Percentiles rank a stretch among this genome's conserved stretches.
These are phyloP conservation scores for Hydroisotoma schaefferi DNA, from an alignment of 2,888 invertebrate species.

Conservation along the genomic window DNA sequence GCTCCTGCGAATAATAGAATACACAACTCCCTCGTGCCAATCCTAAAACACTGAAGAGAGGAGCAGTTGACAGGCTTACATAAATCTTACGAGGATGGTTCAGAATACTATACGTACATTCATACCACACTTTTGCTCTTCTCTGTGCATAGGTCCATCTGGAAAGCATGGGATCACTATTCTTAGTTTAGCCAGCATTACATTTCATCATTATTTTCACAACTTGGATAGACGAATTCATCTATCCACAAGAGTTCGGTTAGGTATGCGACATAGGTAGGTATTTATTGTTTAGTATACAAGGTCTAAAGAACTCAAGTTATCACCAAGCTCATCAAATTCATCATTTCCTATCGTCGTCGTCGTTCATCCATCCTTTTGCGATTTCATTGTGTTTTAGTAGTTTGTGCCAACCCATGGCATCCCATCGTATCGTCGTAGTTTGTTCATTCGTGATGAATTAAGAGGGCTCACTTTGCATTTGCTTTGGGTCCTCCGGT, in stretches of 20 bases:
- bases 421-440: too few species aligned
- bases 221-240: too few species aligned
- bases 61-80: constrained; percentile 27
- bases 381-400: not conserved
- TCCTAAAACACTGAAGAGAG: not conserved
- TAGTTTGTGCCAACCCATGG: too few species aligned
- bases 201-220: too few species aligned
- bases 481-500: too few species aligned
- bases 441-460: too few species aligned
- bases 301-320: constrained; percentile 4
- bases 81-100: constrained; percentile 27
- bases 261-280: too few species aligned
- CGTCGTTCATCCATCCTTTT: not conserved
- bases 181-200: too few species aligned
- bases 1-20: constrained; percentile 2
- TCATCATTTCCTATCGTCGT: constrained; percentile 15
- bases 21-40: not conserved
- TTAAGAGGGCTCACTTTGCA: too few species aligned
- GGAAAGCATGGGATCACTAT: too few species aligned
- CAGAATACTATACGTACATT: constrained; percentile 12
- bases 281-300: constrained; percentile 4
- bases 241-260: too few species aligned
- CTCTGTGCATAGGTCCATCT: too few species aligned
- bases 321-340: constrained; percentile 19
- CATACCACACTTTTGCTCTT: constrained; percentile 17